Percentiles rank a stretch among this genome's conserved stretches.
Conservation (phyloP, 1,140 invertebrate genomes). For the Sminthurides bifidus region DNA sequence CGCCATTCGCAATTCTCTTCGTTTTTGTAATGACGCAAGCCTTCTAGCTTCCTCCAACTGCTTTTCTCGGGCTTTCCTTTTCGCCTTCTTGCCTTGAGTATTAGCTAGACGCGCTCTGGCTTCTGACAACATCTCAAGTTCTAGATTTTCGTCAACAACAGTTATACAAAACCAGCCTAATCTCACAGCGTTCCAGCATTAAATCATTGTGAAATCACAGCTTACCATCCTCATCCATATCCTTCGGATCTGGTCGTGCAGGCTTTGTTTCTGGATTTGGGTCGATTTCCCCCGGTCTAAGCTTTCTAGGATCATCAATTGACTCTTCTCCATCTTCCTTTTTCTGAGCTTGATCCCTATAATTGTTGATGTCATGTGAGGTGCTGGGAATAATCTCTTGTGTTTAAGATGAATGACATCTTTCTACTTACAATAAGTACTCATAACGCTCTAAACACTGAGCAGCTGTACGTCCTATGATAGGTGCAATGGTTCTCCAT, state of each 20-base stretch:
- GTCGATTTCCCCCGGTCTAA: conserved; percentile 98
- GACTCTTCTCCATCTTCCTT: conserved; percentile 90
- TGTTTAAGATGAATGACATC: conserved; percentile 1
- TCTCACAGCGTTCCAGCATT: not conserved
- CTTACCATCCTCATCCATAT: conserved; percentile 98
- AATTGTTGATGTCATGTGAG: too few relatives aligned
- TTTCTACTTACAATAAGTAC: conserved; percentile 70
- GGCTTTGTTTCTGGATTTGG: conserved; percentile 99
- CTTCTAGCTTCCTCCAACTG: conserved; percentile 95
- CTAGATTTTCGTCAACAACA: conserved; percentile 44
- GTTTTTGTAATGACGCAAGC: conserved; percentile 89
- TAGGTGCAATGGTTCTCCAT: conserved; percentile 98
- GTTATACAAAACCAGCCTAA: not conserved
- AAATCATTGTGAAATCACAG: conserved; percentile 4
- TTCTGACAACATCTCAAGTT: conserved; percentile 98
- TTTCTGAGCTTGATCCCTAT: conserved; percentile 93
- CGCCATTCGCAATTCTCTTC: conserved; percentile 88
- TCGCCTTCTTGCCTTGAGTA: conserved; percentile 99
- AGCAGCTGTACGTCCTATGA: conserved; percentile 94
- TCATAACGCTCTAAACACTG: conserved; percentile 98
- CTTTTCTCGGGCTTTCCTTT: conserved; percentile 95
- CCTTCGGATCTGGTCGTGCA: conserved; percentile 96
- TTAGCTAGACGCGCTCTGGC: conserved; percentile 95
- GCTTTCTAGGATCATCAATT: conserved; percentile 84
- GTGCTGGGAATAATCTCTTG: too few relatives aligned